Conservation (phyloP, 1,140 invertebrate genomes). For the Pachypsylla venusta region DNA sequence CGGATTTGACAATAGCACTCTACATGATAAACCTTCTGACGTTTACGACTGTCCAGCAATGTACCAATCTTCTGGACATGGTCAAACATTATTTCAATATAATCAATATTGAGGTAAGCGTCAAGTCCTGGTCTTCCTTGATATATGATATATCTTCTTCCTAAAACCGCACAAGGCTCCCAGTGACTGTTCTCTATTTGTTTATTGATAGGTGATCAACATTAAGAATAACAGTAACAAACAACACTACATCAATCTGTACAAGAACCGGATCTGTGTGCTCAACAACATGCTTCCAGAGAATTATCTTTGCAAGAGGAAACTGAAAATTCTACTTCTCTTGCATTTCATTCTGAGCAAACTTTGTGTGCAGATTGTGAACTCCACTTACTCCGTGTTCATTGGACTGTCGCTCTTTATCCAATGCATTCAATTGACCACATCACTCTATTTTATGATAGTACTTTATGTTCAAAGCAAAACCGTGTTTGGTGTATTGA, state of each 20-base stretch:
- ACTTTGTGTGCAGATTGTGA: neutral
- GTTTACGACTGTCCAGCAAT: neutral
- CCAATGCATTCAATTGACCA: neutral
- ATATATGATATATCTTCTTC: no score
- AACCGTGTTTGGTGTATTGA: neutral
- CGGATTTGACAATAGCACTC: neutral
- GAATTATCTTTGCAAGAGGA: neutral
- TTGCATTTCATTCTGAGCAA: neutral
- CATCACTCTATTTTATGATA: neutral
- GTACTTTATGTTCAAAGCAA: neutral
- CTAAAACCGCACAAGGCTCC: no score
- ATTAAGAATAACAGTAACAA: neutral
- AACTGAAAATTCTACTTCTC: neutral
- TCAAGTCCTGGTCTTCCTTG: no score
- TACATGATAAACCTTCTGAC: neutral
- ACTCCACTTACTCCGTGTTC: neutral
- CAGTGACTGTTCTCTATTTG: no score
- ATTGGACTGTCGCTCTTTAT: neutral
- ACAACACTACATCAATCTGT: conserved; percentile 2
- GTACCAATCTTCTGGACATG: neutral
- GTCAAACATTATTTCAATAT: neutral
- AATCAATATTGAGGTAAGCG: neutral
- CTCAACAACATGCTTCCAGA: conserved; percentile 6
- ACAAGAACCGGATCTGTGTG: conserved; percentile 4
- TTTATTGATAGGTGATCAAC: no score